Evolutionary conservation across 2,888 invertebrate species (phyloP).

Genomic region (Coleophora flavipennella): DNA sequence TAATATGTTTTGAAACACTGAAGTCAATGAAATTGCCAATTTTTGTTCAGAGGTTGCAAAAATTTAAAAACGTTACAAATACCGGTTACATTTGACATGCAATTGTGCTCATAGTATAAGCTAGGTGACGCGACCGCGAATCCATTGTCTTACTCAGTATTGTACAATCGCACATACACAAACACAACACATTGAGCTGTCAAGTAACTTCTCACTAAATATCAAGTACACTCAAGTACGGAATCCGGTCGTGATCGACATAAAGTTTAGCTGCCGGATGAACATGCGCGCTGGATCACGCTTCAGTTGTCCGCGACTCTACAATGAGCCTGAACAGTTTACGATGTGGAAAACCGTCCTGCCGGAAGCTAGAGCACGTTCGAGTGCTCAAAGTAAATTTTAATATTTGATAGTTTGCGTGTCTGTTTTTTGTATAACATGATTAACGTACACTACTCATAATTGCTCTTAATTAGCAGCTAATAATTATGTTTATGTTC

Average conservation of each 20-base stretch:
- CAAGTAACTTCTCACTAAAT: too few species aligned
- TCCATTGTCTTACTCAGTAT: too few species aligned
- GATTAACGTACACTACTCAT: conserved; percentile 2
- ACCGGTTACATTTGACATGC: too few species aligned
- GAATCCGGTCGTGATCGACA: conserved; percentile 4
- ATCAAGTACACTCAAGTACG: background rate
- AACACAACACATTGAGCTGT: too few species aligned
- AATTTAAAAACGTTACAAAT: too few species aligned
- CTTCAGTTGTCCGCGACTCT: conserved; percentile 1
- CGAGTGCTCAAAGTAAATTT: background rate
- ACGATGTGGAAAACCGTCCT: conserved; percentile 3
- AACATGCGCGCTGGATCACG: conserved; percentile 2
- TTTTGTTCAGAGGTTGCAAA: too few species aligned
- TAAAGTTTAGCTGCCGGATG: conserved; percentile 6
- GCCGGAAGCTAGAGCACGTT: conserved; percentile 7
- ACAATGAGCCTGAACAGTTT: background rate
- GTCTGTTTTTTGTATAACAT: conserved; percentile 9
- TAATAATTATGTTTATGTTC: background rate
- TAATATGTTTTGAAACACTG: too few species aligned
- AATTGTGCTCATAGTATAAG: too few species aligned
- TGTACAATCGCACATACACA: too few species aligned
- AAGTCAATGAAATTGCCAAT: too few species aligned
- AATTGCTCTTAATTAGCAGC: background rate
- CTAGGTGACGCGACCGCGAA: too few species aligned
- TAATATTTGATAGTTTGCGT: background rate